Evolutionary conservation across 1,140 invertebrate genomes (phyloP), one percentile per base, ranked within the genome.

Genomic region (Gonioctena quinquepunctata): DNA sequence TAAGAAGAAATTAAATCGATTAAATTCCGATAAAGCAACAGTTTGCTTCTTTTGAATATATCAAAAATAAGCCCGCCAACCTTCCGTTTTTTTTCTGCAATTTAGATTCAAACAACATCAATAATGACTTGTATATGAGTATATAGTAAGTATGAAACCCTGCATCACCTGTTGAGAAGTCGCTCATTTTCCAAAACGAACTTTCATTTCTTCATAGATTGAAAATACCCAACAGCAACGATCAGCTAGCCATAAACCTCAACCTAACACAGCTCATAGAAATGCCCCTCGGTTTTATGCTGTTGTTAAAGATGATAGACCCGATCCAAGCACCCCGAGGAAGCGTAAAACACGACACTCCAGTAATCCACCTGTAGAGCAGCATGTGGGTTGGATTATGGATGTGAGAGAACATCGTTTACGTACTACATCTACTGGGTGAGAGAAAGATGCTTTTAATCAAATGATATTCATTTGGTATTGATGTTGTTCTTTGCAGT

Each of bases 341-440:
- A 97, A 97, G 84, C 88, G 94, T 66, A 98, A 98, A 86, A 97
- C 95, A 2, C 87, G 93, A 27, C 94, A 98, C 82, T 96, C 93
- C 71, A 91, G 90, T 74, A 96, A 98, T 87, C 95, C 96, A 54
- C 94, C 95, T 0, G 88, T 96, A 49, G 97, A 98, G 81, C 92
- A 95, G 79, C 96, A 98, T 80, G 95, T 99, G 42, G 98, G 97
- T 21, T 99, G 97, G 97, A 92, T 99, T 70, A 92, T 97, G 88
- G 96, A 97, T 83, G 89, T 91, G 3, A 90, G 91, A 76, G 94
- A 95, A 80, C 94, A 96, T 83, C 84, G 92, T 18, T 88, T 89
- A 7, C 84, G 91, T 68, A 94, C 91, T 19, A 90, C 90, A 68
- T 94, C 93, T 68, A 87, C 90, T 6, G 89, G 89, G 89, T 90